Conservation (phyloP, 2,888 invertebrate genomes). For the Aphelenchoides bicaudatus region DNA sequence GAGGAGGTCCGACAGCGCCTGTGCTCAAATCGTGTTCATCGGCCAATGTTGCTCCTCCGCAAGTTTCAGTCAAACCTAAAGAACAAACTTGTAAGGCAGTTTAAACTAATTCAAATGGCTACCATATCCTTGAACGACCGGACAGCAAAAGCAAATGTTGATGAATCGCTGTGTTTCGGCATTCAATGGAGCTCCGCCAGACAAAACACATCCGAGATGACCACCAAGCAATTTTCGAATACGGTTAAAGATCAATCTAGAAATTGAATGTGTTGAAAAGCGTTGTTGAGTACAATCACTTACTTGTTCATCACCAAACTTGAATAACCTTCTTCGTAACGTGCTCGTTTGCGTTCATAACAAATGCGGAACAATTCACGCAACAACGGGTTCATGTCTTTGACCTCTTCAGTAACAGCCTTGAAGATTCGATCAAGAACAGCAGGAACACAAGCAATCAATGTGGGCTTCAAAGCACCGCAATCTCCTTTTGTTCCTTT, state of each 20-base stretch:
- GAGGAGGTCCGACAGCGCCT: conserved; percentile 83
- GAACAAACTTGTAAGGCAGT: no score
- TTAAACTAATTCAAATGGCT: no score
- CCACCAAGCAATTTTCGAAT: conserved; percentile 80
- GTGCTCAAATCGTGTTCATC: conserved; percentile 68
- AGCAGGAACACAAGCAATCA: conserved; percentile 91
- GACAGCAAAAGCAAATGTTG: conserved; percentile 82
- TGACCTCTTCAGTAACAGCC: conserved; percentile 71
- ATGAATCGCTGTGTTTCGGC: conserved; percentile 92
- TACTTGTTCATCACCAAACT: conserved; percentile 65
- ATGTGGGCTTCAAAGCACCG: conserved; percentile 81
- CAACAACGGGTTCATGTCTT: conserved; percentile 72
- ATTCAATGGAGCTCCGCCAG: conserved; percentile 90
- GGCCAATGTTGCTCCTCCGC: conserved; percentile 74
- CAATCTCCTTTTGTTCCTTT: conserved; percentile 91
- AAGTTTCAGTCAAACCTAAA: conserved; percentile 88
- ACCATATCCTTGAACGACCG: conserved; percentile 70
- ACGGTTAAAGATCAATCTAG: conserved; percentile 68
- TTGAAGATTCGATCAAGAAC: conserved; percentile 96
- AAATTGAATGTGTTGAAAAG: background rate
- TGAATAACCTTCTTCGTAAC: conserved; percentile 69
- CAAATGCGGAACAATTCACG: conserved; percentile 81
- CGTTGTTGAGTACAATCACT: background rate
- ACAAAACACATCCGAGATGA: conserved; percentile 78
- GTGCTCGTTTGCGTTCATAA: conserved; percentile 83